Evolutionary conservation across 2,113 vertebrate species (phyloP), one percentile per base, ranked within the genome.

Genomic region (Peromyscus californicus): DNA sequence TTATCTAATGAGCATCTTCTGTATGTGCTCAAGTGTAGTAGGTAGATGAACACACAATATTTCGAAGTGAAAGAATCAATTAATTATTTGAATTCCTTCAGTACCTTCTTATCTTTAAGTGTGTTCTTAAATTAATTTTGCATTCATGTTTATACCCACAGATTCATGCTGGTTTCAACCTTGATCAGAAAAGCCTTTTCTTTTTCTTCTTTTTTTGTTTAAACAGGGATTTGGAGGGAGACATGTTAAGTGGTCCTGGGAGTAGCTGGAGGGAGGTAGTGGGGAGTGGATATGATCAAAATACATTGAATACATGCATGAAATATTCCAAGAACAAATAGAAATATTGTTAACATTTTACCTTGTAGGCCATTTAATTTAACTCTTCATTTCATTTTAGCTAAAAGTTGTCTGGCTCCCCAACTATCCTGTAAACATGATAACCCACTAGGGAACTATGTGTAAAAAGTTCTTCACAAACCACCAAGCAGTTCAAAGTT

Each of bases 401-500:
- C 15, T 29, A 39, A 31, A 57, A 82, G 3, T 92, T 90, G 15
- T 72, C 29, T 94, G 45, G 36, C n/a, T 90, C 80, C 94, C 48
- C 21, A 78, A 74, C 42, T 69, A 82, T 82, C 29, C 78, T 61
- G 15, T 45, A 87, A 72, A 96, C 97, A 90, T 61, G 48, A 67
- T 26, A 45, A 78, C 31, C 21, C 88, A 63, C 15, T 63, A 54
- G 63, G 69, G 91, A 92, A 90, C 33, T n/a, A 36, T 1, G 19
- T 78, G n/a, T 91, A n/a, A 65, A 87, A 83, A 90, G 88, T 82
- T 70, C 45, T 75, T 29, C 26, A 76, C 29, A 57, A 19, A 90
- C 15, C 33, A 48, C 79, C n/a, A 85, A 85, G 24, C 42, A 87
- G 72, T n/a, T 95, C 45, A 72, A 95, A 91, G 86, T 83, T 90